Base-by-base conservation (phyloP, 2,113 vertebrate genomes). In the Rhinolophus ferrumequinum region DNA sequence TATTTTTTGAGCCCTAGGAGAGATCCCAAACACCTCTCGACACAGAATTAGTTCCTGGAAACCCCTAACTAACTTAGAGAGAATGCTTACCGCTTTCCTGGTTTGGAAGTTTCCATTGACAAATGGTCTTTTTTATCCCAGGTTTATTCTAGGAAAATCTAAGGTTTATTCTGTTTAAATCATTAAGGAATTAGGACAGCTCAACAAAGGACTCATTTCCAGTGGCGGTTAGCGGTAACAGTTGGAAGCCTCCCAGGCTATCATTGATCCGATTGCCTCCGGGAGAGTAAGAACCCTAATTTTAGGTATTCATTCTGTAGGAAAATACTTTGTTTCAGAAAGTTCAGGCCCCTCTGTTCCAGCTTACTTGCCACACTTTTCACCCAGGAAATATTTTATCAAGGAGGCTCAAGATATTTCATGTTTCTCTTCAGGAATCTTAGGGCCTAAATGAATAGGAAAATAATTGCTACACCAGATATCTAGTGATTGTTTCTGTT, bases 1-100 rank as follows among this genome's bases (percentile, higher is more conserved):
- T 93, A 97, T 92, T 97, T 54, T 98, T 97, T 87, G 86, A 88
- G 92, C 85, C 77, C 67, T 64, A 92, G 89, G 95, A 98, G 94
- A 97, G 86, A 92, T 82, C 87, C 83, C 70, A 44, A 95, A 92
- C 73, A 90, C 10, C 41, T 93, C 96, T 88, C 35, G 73, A 95
- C 91, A 90, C 38, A 91, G 88, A 67, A 84, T 54, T 88, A 77
- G 89, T 84, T 97, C 76, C 96, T 81, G 47, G 86, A 95, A 96
- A 97, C 67, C 41, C 38, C 62, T 95, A 96, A 96, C 95, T 44
- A 96, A 75, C 70, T 93, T 56, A 56, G 41, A 86, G 30, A 85
- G 11, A 83, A 79, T 81, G 85, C 90, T 91, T 90, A 44, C 96
- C 41, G 11, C 67, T 97, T 97, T 90, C 82, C 64, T 93, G 85